Base-by-base conservation (phyloP, 2,113 vertebrate species). In the Sturnus vulgaris region DNA sequence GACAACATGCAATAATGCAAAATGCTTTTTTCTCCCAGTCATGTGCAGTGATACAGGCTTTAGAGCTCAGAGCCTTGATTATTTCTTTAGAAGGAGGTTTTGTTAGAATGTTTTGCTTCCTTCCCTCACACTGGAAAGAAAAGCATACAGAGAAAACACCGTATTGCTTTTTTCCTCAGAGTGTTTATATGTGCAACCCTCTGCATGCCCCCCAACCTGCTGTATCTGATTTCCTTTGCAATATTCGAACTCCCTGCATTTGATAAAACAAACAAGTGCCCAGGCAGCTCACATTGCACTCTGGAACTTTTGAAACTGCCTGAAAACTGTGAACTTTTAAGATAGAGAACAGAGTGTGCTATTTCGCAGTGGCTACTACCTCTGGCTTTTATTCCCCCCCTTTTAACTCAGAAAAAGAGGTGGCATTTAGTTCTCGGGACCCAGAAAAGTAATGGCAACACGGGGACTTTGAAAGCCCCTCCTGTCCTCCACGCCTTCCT, bases 181-280 rank as follows among this genome's bases (percentile, higher is more conserved):
- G 16, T 65, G 72, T 84, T 94, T 93, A 2, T 82, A 15, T 71
- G 56, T 78, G 76, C 61, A 68, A 12, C 79, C 53, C 90, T 60
- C 76, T 42, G 60, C 56, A 44, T 18, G 65, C 64, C 71, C 82
- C 86, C 79, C 66, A 65, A 17, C 60, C 47, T 19, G 33, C 68
- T 78, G 64, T 31, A 90, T 93, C 86, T 64, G 68, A 90, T 92
- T 92, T 91, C 90, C 88, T 90, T 80, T 35, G 69, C 82, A 90
- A 86, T 90, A 88, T 86, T 92, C 83, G 33, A 81, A 94, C 80
- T 78, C 66, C 23, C 49, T 21, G 82, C 64, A 21, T 93, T 88
- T 88, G 88, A 86, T 70, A 92, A 96, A 96, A 95, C 92, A 96
- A 95, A 88, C 82, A 71, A 93, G 95, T 71, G 90, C 92, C 69